A percentile compares a stretch with the other conserved stretches of the same genome.
These are phyloP conservation scores for Sesamia inferens DNA, from an alignment of 2,888 invertebrate genomes.

Conservation along the genomic window DNA sequence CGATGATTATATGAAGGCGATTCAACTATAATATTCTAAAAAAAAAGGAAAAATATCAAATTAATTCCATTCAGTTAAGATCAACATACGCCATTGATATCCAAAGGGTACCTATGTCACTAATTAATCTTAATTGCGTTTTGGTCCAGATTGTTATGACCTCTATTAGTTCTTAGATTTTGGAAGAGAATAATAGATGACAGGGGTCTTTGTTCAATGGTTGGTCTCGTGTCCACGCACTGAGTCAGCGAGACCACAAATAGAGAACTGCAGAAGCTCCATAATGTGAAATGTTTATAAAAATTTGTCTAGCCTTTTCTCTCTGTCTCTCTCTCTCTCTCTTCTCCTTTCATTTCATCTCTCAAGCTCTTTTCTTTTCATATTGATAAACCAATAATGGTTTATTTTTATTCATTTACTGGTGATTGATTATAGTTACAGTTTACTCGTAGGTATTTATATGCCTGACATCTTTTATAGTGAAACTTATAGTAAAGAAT, in stretches of 20 bases:
- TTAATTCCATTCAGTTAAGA: slow-evolving; percentile 50
- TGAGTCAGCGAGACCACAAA: slow-evolving; percentile 70
- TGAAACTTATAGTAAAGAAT: too few relatives aligned
- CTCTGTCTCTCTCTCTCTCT: too few relatives aligned
- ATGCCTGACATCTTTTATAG: too few relatives aligned
- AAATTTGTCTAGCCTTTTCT: neutral
- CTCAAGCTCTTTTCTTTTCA: too few relatives aligned
- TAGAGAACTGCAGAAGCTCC: slow-evolving; percentile 27
- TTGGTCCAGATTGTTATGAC: slow-evolving; percentile 64
- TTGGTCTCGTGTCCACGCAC: slow-evolving; percentile 69
- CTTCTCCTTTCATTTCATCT: too few relatives aligned
- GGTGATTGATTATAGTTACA: too few relatives aligned
- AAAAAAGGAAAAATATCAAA: slow-evolving; percentile 24
- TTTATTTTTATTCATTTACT: too few relatives aligned
- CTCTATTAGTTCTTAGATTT: slow-evolving; percentile 29
- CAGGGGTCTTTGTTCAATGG: slow-evolving; percentile 65
- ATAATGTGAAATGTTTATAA: neutral
- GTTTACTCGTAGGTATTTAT: too few relatives aligned
- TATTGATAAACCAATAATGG: too few relatives aligned
- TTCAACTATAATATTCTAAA: slow-evolving; percentile 18
- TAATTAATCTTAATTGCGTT: slow-evolving; percentile 80
- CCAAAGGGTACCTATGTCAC: slow-evolving; percentile 61
- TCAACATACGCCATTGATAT: slow-evolving; percentile 43
- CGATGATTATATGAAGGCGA: slow-evolving; percentile 4
- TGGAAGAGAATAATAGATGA: slow-evolving; percentile 48